Conservation (phyloP, 2,888 invertebrate genomes). For the Eupithecia tripunctaria region DNA sequence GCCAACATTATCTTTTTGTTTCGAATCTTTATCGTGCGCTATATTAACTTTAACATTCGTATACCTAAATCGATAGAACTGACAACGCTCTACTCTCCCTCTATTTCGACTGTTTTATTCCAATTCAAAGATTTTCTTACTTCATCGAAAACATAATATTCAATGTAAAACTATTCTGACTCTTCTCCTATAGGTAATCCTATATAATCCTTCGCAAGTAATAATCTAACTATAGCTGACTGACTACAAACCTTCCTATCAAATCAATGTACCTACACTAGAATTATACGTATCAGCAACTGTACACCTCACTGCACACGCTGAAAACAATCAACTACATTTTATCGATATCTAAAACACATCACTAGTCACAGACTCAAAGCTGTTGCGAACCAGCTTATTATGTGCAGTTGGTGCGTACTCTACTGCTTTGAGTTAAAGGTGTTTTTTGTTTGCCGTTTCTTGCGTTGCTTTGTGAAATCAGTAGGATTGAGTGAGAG, state of each 20-base stretch:
- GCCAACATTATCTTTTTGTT: not conserved
- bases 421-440: conserved; percentile 34
- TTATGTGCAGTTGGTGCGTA: conserved; percentile 32
- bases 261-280: conserved; percentile 32
- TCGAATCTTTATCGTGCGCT: not conserved
- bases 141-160: too few species aligned
- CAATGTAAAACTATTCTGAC: not conserved
- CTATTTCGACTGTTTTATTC: too few species aligned
- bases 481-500: conserved; percentile 53
- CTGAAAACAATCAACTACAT: conserved; percentile 63
- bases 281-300: conserved; percentile 40
- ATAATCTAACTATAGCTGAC: conserved; percentile 12
- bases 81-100: too few species aligned
- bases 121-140: too few species aligned
- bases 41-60: too few species aligned
- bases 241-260: conserved; percentile 19
- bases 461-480: conserved; percentile 52
- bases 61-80: too few species aligned
- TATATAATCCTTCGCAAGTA: not conserved
- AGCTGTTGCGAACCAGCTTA: conserved; percentile 50
- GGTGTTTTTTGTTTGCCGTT: conserved; percentile 38
- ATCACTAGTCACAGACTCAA: conserved; percentile 64
- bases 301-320: conserved; percentile 55
- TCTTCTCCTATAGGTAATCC: too few species aligned
- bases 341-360: conserved; percentile 66